Percentiles rank a stretch among this genome's conserved stretches.
These are phyloP conservation scores for Sarcoramphus papa DNA, from an alignment of 2,797 vertebrate genomes.

Conservation along the genomic window DNA sequence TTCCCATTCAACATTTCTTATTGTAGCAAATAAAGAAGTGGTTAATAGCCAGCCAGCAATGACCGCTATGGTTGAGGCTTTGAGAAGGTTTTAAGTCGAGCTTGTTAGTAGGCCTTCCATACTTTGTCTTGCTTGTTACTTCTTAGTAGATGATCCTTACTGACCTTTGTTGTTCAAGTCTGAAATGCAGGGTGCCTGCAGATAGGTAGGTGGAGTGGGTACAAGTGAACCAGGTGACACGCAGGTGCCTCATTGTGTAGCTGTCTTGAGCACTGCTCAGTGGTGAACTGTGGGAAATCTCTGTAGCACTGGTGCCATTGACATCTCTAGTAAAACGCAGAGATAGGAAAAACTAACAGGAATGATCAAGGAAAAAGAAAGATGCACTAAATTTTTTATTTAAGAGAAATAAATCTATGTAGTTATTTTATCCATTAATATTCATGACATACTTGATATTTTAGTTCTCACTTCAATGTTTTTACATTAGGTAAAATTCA, in stretches of 20 bases:
- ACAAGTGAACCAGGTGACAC: conserved; percentile 5
- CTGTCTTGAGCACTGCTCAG: not conserved
- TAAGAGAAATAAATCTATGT: conserved; percentile 49
- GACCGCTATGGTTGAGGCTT: conserved; percentile 45
- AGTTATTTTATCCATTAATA: conserved; percentile 58
- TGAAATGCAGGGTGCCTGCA: conserved; percentile 45
- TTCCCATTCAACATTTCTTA: conserved; percentile 62
- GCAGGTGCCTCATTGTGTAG: conserved; percentile 38
- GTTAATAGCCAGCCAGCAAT: conserved; percentile 33
- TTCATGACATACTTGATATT: conserved; percentile 50
- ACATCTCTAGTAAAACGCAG: conserved; percentile 35
- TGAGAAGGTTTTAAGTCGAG: conserved; percentile 41
- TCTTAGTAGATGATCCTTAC: conserved; percentile 30
- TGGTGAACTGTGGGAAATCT: conserved; percentile 18
- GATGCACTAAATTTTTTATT: conserved; percentile 69
- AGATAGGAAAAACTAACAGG: conserved; percentile 38
- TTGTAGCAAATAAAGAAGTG: conserved; percentile 46
- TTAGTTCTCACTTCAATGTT: conserved; percentile 47
- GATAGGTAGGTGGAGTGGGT: conserved; percentile 14
- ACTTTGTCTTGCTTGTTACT: not conserved
- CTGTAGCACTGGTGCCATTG: conserved; percentile 35
- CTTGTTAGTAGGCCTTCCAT: not conserved
- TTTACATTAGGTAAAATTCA: conserved; percentile 50
- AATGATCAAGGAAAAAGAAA: conserved; percentile 63
- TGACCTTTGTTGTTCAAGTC: conserved; percentile 23